Conservation (phyloP, 2,113 vertebrate genomes). For the Puma concolor region DNA sequence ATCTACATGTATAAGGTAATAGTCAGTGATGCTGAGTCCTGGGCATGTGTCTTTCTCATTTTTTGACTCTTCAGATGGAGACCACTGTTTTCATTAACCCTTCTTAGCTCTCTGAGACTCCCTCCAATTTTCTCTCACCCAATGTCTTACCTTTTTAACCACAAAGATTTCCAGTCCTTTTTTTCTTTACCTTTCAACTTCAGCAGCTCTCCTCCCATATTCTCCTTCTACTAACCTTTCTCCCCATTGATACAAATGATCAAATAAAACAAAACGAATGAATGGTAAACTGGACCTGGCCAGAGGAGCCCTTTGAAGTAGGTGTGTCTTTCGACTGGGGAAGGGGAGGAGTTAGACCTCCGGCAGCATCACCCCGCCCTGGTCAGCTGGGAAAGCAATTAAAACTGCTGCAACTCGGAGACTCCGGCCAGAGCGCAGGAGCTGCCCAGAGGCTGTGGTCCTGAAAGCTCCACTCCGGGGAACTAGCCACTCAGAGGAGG, state of each 20-base stretch:
- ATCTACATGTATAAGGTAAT: not conserved
- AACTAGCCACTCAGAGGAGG: constrained; percentile 63
- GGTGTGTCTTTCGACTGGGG: constrained; percentile 57
- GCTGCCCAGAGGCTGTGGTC: constrained; percentile 81
- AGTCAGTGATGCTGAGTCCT: not conserved
- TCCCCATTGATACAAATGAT: not conserved
- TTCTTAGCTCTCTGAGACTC: not conserved
- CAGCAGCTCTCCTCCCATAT: not conserved
- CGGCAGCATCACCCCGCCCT: constrained; percentile 11
- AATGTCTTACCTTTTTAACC: constrained; percentile 17
- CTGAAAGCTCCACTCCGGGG: constrained; percentile 68
- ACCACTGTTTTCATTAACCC: not conserved
- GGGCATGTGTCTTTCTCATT: not conserved
- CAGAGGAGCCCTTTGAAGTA: constrained; percentile 18
- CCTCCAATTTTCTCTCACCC: not conserved
- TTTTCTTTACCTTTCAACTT: constrained; percentile 3
- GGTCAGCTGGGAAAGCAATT: constrained; percentile 63
- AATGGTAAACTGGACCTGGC: not conserved
- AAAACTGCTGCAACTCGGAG: constrained; percentile 57
- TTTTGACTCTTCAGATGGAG: not conserved
- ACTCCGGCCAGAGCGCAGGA: constrained; percentile 59
- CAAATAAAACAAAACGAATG: not conserved
- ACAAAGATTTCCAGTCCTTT: not conserved
- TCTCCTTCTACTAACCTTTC: not conserved
- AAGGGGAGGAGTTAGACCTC: constrained; percentile 65